Evolutionary conservation across 2,797 vertebrate genomes (phyloP), one percentile per base, ranked within the genome.

Genomic region (Glyptemys insculpta): DNA sequence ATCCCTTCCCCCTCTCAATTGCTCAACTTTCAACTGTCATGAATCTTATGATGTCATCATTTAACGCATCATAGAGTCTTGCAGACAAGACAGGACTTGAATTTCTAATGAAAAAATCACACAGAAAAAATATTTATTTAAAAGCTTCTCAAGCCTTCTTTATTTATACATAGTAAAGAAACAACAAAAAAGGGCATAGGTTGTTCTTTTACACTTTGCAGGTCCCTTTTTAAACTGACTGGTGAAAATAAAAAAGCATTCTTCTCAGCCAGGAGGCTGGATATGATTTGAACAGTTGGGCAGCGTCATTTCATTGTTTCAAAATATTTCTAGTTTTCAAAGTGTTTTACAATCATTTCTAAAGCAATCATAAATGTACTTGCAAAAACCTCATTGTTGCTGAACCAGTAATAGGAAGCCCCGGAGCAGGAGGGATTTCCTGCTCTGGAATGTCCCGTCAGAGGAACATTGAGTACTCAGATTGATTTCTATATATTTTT

Each of bases 1-100:
- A 81, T 25, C 54, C 47, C 88, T 50, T 57, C 37, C 91, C 89
- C 83, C 80, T 62, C 84, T 92, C 53, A 85, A 1, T 23, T 85
- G 79, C n/a, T 65, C 89, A 31, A 72, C 86, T 95, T 95, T 92
- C 47, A 87, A 8, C 88, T 94, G 80, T 44, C 65, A 89, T 56
- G 74, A 74, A 82, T 82, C 14, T 68, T 88, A 79, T 81, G 25
- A 2, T 90, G 6, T 85, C 95, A 89, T 91, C 89, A 94, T 85
- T 88, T 91, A 91, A 89, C 49, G 53, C 49, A 53, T 80, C 74
- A 85, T 83, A 29, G 88, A 90, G 59, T 74, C 68, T 57, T 1
- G 84, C 82, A 94, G 89, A 62, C 81, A 95, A 94, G 93, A 37
- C 31, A 80, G 10, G 53, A 27, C 12, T 41, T 41, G 21, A 81